These are phyloP conservation scores for Dysmachus trigonus DNA, from an alignment of 2,888 invertebrate genomes.

Conservation along the genomic window DNA sequence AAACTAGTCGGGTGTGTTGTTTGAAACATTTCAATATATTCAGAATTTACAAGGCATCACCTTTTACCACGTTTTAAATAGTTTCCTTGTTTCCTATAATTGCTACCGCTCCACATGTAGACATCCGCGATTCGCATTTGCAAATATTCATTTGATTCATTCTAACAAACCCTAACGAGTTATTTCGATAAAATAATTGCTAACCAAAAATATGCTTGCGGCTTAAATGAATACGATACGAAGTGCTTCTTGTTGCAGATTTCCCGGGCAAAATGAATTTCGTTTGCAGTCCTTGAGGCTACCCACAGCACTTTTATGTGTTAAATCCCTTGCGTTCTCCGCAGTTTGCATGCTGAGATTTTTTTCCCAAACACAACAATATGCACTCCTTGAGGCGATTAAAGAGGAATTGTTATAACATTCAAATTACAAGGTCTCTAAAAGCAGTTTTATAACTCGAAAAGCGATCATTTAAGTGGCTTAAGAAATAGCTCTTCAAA, in stretches of 20 bases:
- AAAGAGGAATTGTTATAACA: background rate
- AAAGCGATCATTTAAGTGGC: background rate
- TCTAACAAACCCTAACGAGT: background rate
- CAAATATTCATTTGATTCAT: background rate
- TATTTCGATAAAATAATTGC: background rate
- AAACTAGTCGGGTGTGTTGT: background rate
- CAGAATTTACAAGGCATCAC: background rate
- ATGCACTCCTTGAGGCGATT: background rate
- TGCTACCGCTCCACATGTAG: background rate
- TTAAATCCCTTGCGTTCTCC: background rate
- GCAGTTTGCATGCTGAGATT: background rate
- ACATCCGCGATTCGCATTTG: background rate
- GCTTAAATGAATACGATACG: background rate
- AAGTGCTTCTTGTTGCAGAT: background rate
- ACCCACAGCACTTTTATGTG: background rate
- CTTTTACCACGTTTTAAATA: background rate
- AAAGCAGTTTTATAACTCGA: background rate
- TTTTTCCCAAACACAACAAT: background rate
- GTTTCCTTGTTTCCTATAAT: background rate
- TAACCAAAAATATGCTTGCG: constrained; percentile 18
- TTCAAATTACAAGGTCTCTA: background rate
- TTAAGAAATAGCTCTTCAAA: background rate
- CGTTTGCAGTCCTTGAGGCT: background rate
- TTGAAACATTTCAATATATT: background rate
- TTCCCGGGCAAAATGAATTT: background rate